Evolutionary conservation across 2,113 vertebrate genomes (phyloP).

Genomic region (Neodon shergylaensis): DNA sequence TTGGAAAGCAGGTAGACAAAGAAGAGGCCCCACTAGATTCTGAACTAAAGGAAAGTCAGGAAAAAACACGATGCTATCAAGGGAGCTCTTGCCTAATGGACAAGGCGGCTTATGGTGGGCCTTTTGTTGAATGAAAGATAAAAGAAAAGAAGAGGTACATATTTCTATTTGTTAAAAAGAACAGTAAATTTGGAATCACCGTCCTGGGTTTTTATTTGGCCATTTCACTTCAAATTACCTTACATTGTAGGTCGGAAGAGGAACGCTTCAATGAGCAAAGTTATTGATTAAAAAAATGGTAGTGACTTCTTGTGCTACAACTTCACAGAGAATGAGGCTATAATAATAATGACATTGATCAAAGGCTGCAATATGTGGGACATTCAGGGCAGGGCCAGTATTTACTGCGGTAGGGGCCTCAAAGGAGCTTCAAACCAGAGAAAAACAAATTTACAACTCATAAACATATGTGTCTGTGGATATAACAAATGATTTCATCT

Average conservation of each 20-base stretch:
- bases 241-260: not conserved
- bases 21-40: not conserved
- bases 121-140: not conserved
- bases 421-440: not conserved
- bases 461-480: not conserved
- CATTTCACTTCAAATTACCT: not conserved
- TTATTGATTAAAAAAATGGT: conserved; percentile 33
- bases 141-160: not conserved
- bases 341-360: not conserved
- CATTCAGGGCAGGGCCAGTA: not conserved
- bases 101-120: not conserved
- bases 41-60: not conserved
- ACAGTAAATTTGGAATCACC: not conserved
- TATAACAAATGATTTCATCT: not conserved
- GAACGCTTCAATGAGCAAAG: not conserved
- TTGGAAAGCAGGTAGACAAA: not conserved
- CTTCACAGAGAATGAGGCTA: not conserved
- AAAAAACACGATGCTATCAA: not conserved
- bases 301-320: not conserved
- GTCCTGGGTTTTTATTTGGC: not conserved
- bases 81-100: not conserved
- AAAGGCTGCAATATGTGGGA: not conserved
- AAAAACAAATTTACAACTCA: conserved; percentile 40
- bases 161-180: not conserved
- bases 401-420: not conserved